These are phyloP conservation scores for Leucophenga montana DNA, from an alignment of 2,888 invertebrate genomes.

Conservation along the genomic window DNA sequence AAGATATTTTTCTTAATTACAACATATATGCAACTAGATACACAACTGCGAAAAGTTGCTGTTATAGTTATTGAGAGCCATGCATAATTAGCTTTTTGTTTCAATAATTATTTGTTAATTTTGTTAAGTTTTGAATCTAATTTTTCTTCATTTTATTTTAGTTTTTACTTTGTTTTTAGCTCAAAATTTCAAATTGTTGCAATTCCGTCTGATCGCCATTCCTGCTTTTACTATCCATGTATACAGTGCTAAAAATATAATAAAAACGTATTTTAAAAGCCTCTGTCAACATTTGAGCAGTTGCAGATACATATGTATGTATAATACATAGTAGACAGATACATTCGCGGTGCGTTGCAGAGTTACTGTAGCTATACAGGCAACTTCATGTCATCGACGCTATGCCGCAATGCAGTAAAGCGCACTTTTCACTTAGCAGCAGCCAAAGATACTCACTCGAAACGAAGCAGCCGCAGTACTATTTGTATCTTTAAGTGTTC, in stretches of 20 bases:
- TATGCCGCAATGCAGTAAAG: too few species aligned
- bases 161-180: too few species aligned
- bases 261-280: slow-evolving; percentile 5
- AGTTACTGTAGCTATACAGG: too few species aligned
- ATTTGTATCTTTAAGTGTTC: slow-evolving; percentile 17
- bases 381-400: too few species aligned
- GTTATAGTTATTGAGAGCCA: neutral
- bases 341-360: neutral
- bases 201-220: neutral
- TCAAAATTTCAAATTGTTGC: too few species aligned
- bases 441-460: neutral
- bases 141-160: too few species aligned
- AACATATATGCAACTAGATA: neutral
- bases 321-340: neutral
- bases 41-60: neutral
- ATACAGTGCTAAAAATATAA: slow-evolving; percentile 14
- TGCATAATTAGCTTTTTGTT: neutral
- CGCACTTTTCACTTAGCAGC: neutral
- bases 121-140: too few species aligned
- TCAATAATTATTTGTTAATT: neutral
- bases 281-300: slow-evolving; percentile 23
- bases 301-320: neutral
- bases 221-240: neutral
- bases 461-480: neutral
- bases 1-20: slow-evolving; percentile 5